Conservation (phyloP, 2,113 vertebrate species). For the Bettongia penicillata region DNA sequence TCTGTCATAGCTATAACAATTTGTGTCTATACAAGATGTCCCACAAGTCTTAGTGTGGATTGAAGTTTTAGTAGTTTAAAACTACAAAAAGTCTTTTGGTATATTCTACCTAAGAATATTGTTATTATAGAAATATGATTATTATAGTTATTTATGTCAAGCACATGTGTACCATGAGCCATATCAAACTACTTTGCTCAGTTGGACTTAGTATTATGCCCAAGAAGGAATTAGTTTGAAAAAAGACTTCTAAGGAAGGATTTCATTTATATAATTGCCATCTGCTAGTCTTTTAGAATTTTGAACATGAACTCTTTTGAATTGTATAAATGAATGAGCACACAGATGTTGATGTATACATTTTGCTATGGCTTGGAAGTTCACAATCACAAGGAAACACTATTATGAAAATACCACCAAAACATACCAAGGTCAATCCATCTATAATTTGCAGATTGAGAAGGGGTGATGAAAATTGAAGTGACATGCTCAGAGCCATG, state of each 20-base stretch:
- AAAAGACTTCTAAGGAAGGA: conserved; percentile 1
- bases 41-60: background rate
- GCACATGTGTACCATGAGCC: background rate
- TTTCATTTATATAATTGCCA: conserved; percentile 1
- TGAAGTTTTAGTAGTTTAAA: background rate
- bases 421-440: background rate
- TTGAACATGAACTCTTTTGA: background rate
- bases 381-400: background rate
- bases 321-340: conserved; percentile 41
- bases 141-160: background rate
- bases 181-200: background rate
- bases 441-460: background rate
- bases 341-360: background rate
- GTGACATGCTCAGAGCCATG: background rate
- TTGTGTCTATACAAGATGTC: background rate
- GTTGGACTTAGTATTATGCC: background rate
- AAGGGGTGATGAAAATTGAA: background rate
- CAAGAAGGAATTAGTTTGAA: background rate
- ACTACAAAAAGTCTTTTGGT: background rate
- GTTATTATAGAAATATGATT: background rate
- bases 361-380: background rate
- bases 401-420: background rate
- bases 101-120: background rate
- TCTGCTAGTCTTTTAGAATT: conserved; percentile 20
- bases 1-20: background rate